Percentiles rank a stretch among this genome's conserved stretches.
These are phyloP conservation scores for Cheilinus undulatus DNA, from an alignment of 2,113 vertebrate genomes.

Conservation along the genomic window DNA sequence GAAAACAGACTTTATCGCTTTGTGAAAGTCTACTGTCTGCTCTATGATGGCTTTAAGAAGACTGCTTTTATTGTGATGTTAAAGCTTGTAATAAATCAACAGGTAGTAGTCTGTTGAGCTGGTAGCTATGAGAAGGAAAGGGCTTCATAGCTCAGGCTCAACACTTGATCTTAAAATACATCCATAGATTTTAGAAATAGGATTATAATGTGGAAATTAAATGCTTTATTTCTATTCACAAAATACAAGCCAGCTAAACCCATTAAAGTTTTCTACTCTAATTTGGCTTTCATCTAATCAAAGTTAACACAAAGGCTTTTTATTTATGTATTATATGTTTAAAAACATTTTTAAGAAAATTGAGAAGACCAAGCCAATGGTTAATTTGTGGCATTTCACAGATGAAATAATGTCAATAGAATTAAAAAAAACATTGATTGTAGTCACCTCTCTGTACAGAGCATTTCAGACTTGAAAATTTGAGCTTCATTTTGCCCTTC, in stretches of 20 bases:
- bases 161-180: neutral
- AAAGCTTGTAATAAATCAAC: slow-evolving; percentile 5
- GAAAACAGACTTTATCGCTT: slow-evolving; percentile 73
- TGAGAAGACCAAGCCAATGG: too few species aligned
- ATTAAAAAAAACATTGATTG: too few species aligned
- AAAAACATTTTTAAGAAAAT: too few species aligned
- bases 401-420: too few species aligned
- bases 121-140: neutral
- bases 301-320: too few species aligned
- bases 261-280: too few species aligned
- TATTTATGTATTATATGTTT: too few species aligned
- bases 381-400: too few species aligned
- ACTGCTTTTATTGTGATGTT: slow-evolving; percentile 35
- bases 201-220: slow-evolving; percentile 24
- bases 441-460: too few species aligned
- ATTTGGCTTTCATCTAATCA: too few species aligned
- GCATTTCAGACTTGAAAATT: too few species aligned
- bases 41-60: slow-evolving; percentile 16
- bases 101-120: slow-evolving; percentile 1
- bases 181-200: neutral
- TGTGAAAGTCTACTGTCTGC: slow-evolving; percentile 62
- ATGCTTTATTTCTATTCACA: neutral
- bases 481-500: too few species aligned
- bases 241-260: neutral
- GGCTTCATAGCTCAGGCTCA: neutral